These are phyloP conservation scores for Hemibagrus guttatus DNA, from an alignment of 2,797 vertebrate species.

Conservation along the genomic window DNA sequence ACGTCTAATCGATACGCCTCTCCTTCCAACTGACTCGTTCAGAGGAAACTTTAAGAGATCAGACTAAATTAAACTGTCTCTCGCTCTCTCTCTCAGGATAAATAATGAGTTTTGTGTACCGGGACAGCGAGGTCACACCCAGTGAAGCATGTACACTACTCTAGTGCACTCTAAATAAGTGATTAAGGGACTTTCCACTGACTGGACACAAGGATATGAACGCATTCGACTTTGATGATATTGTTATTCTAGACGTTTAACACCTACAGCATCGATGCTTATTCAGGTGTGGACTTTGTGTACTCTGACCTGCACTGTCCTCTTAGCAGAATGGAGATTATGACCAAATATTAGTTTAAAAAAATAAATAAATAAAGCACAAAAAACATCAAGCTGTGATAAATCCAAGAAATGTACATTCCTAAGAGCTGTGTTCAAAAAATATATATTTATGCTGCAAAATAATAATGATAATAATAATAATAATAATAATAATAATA, in stretches of 20 bases:
- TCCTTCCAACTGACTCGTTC: background rate
- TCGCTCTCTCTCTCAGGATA: background rate
- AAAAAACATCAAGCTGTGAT: background rate
- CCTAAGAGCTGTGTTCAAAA: too few relatives aligned
- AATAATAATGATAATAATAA: too few relatives aligned
- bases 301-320: background rate
- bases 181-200: background rate
- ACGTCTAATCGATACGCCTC: background rate
- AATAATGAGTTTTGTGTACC: slow-evolving; percentile 5
- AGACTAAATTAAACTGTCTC: slow-evolving; percentile 18
- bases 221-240: background rate
- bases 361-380: background rate
- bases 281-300: background rate
- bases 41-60: slow-evolving; percentile 1
- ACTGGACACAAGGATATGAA: background rate
- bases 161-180: slow-evolving; percentile 9
- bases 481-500: too few relatives aligned
- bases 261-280: background rate
- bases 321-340: background rate
- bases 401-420: too few relatives aligned
- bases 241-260: background rate
- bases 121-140: background rate
- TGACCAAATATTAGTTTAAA: background rate
- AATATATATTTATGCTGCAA: too few relatives aligned
- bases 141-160: background rate